A percentile compares a stretch with the other conserved stretches of the same genome.
Conservation (phyloP, 2,888 invertebrate species). For the Noctua janthe region DNA sequence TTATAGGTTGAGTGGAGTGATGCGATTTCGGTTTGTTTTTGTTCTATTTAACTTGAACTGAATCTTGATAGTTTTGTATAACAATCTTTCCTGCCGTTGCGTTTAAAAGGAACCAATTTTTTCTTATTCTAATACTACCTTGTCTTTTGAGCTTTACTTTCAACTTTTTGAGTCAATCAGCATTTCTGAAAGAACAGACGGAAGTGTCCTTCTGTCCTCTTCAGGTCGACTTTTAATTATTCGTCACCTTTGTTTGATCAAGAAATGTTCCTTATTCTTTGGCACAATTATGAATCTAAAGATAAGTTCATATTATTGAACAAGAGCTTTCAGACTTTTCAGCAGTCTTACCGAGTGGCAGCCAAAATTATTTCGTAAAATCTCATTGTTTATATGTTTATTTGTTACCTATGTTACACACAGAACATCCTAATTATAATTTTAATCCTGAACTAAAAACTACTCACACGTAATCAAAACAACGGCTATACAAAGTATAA, state of each 20-base stretch:
- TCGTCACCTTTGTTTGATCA: background rate
- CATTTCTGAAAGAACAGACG: background rate
- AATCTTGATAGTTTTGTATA: too few species aligned
- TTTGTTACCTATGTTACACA: background rate
- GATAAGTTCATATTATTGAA: background rate
- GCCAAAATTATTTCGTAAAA: background rate
- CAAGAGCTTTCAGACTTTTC: background rate
- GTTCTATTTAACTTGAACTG: background rate
- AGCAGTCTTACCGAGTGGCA: background rate
- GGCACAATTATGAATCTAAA: background rate
- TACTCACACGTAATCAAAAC: conserved; percentile 1
- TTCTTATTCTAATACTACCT: background rate
- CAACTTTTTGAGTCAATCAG: background rate
- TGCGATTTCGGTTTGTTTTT: background rate
- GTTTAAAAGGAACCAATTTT: background rate
- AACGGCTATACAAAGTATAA: background rate
- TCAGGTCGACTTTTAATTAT: conserved; percentile 1
- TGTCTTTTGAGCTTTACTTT: background rate
- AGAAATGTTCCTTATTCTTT: conserved; percentile 2
- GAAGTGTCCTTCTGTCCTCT: background rate
- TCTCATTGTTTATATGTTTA: background rate
- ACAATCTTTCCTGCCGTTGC: too few species aligned
- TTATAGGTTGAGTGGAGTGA: conserved; percentile 11
- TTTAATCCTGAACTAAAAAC: background rate
- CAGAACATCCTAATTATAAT: too few species aligned